Evolutionary conservation across 2,888 invertebrate genomes (phyloP).

Genomic region (Liopterus haemorrhoidalis): DNA sequence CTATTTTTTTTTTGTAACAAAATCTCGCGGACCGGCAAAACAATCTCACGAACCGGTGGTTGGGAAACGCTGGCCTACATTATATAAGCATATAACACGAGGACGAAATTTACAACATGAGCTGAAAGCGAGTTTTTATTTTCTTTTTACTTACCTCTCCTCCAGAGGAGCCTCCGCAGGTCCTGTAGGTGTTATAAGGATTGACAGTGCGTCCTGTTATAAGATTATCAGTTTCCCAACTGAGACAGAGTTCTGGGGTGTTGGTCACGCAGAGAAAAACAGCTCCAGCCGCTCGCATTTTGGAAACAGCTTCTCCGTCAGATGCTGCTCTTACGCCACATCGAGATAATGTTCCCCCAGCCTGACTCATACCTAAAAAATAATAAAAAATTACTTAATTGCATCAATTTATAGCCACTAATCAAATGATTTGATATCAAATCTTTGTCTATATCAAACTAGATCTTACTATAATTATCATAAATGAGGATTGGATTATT

Average conservation of each 20-base stretch:
- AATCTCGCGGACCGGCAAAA: no score
- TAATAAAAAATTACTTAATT: no score
- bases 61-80: no score
- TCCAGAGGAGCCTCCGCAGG: constrained; percentile 60
- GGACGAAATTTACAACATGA: no score
- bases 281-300: constrained; percentile 52
- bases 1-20: no score
- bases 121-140: not conserved
- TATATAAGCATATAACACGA: no score
- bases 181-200: constrained; percentile 56
- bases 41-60: no score
- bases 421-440: no score
- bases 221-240: constrained; percentile 55
- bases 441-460: no score
- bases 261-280: constrained; percentile 60
- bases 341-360: constrained; percentile 7
- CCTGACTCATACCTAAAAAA: constrained; percentile 8
- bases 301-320: constrained; percentile 50
- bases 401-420: no score
- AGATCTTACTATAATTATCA: no score
- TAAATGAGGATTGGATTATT: no score
- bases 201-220: constrained; percentile 57
- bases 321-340: constrained; percentile 39
- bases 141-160: constrained; percentile 46
- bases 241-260: constrained; percentile 57